Evolutionary conservation across 2,797 vertebrate genomes (phyloP).

Genomic region (Halcyon badia): DNA sequence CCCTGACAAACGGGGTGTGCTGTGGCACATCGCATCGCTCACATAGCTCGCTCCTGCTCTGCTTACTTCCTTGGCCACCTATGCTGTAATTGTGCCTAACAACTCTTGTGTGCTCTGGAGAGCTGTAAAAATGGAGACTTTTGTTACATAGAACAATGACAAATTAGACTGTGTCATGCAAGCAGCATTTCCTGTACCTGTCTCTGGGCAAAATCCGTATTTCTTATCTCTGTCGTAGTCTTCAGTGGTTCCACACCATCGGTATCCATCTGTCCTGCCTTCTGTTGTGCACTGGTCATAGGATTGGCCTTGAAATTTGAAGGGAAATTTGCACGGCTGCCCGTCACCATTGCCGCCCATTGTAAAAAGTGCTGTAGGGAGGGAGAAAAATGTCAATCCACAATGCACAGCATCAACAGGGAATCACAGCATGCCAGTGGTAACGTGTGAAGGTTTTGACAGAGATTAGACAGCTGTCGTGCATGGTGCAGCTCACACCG

Average conservation of each 20-base stretch:
- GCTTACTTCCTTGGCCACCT: background rate
- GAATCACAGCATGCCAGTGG: rapidly evolving
- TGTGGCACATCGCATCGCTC: rapidly evolving
- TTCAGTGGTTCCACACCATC: slow-evolving; percentile 96
- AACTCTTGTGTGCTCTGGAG: background rate
- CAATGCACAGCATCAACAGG: rapidly evolving
- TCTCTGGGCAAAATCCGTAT: slow-evolving; percentile 97
- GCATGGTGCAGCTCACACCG: rapidly evolving
- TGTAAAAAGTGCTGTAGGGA: slow-evolving; percentile 91
- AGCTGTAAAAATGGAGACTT: background rate
- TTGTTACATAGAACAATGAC: background rate
- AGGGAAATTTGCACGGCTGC: slow-evolving; percentile 95
- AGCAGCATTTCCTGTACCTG: slow-evolving; percentile 78
- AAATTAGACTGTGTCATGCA: background rate
- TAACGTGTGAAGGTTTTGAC: rapidly evolving
- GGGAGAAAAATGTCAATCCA: background rate
- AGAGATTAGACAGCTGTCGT: background rate
- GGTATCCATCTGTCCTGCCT: slow-evolving; percentile 94
- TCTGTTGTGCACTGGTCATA: slow-evolving; percentile 92
- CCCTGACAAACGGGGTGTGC: background rate
- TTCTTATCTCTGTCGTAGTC: slow-evolving; percentile 92
- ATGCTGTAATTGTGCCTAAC: background rate
- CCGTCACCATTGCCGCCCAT: slow-evolving; percentile 93
- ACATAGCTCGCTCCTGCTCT: background rate
- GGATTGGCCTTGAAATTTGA: slow-evolving; percentile 90